phyloP scores from a whole-genome alignment of 2,888 invertebrate species.

The Lasius fuliginosus region DNA sequence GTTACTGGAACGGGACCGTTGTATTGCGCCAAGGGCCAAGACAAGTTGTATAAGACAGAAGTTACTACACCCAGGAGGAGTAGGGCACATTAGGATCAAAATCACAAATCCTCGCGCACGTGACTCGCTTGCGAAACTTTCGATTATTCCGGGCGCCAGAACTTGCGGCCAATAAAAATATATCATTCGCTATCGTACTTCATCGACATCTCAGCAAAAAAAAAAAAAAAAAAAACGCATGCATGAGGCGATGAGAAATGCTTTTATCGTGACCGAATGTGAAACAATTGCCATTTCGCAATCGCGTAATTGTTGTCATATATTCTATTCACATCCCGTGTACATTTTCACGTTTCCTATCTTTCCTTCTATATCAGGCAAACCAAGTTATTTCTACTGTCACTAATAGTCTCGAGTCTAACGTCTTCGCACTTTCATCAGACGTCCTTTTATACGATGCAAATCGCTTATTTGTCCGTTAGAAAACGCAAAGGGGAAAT shows the following conservation, averaged over 20 bases:
- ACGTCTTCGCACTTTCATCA: conserved; percentile 67
- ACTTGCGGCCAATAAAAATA: conserved; percentile 54
- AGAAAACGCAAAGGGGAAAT: conserved; percentile 66
- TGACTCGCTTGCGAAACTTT: conserved; percentile 59
- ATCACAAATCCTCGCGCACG: conserved; percentile 60
- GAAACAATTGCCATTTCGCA: conserved; percentile 30
- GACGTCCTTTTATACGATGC: conserved; percentile 71
- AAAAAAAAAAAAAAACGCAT: not conserved
- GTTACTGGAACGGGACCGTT: conserved; percentile 20
- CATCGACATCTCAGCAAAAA: conserved; percentile 44
- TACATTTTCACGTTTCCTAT: not conserved
- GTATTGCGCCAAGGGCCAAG: conserved; percentile 48
- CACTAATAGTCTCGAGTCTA: conserved; percentile 75
- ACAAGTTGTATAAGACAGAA: conserved; percentile 40
- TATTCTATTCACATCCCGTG: conserved; percentile 17
- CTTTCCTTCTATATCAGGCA: conserved; percentile 25
- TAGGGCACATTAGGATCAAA: conserved; percentile 57
- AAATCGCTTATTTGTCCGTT: conserved; percentile 71
- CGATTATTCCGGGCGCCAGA: conserved; percentile 44
- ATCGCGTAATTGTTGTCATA: conserved; percentile 54
- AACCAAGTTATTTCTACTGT: conserved; percentile 70
- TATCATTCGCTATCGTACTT: conserved; percentile 58
- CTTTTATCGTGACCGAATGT: conserved; percentile 32
- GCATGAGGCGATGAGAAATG: conserved; percentile 8
- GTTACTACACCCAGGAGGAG: conserved; percentile 50